These are phyloP conservation scores for Xanthia icteritia DNA, from an alignment of 2,888 invertebrate genomes.

Conservation along the genomic window DNA sequence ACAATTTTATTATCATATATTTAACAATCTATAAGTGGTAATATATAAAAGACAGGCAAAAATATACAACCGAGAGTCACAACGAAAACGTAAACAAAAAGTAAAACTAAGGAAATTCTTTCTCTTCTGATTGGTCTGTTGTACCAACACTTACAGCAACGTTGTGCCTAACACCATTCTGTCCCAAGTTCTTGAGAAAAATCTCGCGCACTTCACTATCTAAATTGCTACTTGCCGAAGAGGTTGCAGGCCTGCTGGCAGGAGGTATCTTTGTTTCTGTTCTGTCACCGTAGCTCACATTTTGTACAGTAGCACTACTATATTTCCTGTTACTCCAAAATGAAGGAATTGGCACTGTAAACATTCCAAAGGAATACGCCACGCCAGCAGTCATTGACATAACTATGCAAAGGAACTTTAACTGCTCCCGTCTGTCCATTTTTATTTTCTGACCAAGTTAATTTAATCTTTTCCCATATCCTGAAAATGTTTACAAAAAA, in stretches of 20 bases:
- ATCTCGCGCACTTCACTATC: slow-evolving; percentile 37
- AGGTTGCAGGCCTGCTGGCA: neutral
- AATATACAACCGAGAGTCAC: slow-evolving; percentile 16
- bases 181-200: neutral
- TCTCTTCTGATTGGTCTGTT: slow-evolving; percentile 7
- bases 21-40: slow-evolving; percentile 12
- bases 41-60: slow-evolving; percentile 22
- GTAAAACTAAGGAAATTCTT: neutral
- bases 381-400: slow-evolving; percentile 79
- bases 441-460: slow-evolving; percentile 58
- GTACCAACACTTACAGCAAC: slow-evolving; percentile 8
- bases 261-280: slow-evolving; percentile 67
- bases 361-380: slow-evolving; percentile 80
- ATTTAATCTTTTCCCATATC: slow-evolving; percentile 70
- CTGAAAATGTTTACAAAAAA: slow-evolving; percentile 28
- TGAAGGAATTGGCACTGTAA: slow-evolving; percentile 64
- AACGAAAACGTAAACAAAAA: slow-evolving; percentile 22
- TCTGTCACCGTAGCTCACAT: slow-evolving; percentile 67
- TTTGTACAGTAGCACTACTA: slow-evolving; percentile 1
- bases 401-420: slow-evolving; percentile 78
- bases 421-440: slow-evolving; percentile 81
- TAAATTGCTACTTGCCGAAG: slow-evolving; percentile 2
- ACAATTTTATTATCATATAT: slow-evolving; percentile 35
- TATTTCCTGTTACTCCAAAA: slow-evolving; percentile 7
- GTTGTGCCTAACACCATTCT: slow-evolving; percentile 31